Evolutionary conservation across 2,888 invertebrate species (phyloP), one percentile per base, ranked within the genome.

Genomic region (Melanostoma mellinum): DNA sequence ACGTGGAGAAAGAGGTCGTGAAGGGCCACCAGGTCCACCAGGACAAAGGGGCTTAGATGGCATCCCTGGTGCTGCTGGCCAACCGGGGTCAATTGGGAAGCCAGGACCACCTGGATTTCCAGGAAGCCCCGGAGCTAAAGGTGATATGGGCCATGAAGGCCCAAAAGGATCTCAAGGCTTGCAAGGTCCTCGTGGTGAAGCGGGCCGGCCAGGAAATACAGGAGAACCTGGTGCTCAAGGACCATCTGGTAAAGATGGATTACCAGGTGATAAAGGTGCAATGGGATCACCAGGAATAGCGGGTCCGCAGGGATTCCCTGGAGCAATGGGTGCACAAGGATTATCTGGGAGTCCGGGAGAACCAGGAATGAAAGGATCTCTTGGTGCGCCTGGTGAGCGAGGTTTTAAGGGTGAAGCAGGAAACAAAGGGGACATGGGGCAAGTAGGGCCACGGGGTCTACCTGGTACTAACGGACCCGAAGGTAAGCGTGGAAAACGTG

Each of bases 61-160:
- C 4, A 93, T 94, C 38, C 91, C 94, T 61, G 97, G 97, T 69
- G 93, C 96, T 1, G 95, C 96, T n/a, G 89, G 89, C 1, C 88
- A 88, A 42, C 87, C 88, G 94, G 97, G 97, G 44, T 93, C 94
- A 36, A 92, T 95, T 63, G 97, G 97, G 1, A 97, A 97, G 91
- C 92, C 95, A 30, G 97, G 97, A 3, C 92, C 96, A 10, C 96
- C 97, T 33, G 97, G 97, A 2, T 96, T 97, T 88, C 96, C 96
- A 5, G 97, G 97, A 38, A 88, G 85, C 84, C 94, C 95, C 33
- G 97, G 97, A 3, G 91, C 94, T 42, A 97, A 97, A 92, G 97
- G 97, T 9, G 96, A 97, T 90, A 93, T 93, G 91, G 97, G 97
- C 32, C 88, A 92, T 61, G 89, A 91, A 73, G 97, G 97, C 0